phyloP scores from a whole-genome alignment of 2,113 vertebrate genomes.

The Zingel zingel region DNA sequence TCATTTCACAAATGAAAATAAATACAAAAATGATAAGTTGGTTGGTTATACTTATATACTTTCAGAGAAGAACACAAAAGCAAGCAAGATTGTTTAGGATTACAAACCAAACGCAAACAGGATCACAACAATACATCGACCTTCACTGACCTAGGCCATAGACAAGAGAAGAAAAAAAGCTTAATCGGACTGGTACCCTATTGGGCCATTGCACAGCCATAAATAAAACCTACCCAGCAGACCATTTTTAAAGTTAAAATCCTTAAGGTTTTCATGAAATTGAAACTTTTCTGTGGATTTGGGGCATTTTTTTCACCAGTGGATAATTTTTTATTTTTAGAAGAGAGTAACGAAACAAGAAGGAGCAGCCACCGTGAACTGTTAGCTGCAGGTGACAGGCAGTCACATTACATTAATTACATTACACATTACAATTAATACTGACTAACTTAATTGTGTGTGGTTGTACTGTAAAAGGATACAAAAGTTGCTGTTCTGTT shows the following conservation, averaged over 20 bases:
- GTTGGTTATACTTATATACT: slow-evolving; percentile 58
- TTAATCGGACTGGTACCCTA: slow-evolving; percentile 79
- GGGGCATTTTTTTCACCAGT: too few species aligned
- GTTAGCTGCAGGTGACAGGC: background rate
- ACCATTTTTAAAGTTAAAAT: slow-evolving; percentile 37
- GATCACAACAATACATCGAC: slow-evolving; percentile 71
- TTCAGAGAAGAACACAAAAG: slow-evolving; percentile 75
- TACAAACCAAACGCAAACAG: slow-evolving; percentile 74
- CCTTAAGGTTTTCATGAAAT: slow-evolving; percentile 29
- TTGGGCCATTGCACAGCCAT: slow-evolving; percentile 51
- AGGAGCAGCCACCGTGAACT: background rate
- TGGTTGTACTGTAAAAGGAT: background rate
- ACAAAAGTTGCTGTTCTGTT: background rate
- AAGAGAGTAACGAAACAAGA: background rate
- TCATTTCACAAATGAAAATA: slow-evolving; percentile 83
- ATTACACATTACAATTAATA: too few species aligned
- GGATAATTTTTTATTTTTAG: background rate
- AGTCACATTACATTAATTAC: background rate
- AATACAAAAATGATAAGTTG: slow-evolving; percentile 77
- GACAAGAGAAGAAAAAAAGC: slow-evolving; percentile 62
- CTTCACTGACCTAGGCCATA: slow-evolving; percentile 63
- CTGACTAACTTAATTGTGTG: background rate
- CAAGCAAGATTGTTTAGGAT: slow-evolving; percentile 72
- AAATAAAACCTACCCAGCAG: slow-evolving; percentile 38
- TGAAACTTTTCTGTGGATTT: too few species aligned